Conservation (phyloP, 2,797 vertebrate species). For the Pelobates cultripes region DNA sequence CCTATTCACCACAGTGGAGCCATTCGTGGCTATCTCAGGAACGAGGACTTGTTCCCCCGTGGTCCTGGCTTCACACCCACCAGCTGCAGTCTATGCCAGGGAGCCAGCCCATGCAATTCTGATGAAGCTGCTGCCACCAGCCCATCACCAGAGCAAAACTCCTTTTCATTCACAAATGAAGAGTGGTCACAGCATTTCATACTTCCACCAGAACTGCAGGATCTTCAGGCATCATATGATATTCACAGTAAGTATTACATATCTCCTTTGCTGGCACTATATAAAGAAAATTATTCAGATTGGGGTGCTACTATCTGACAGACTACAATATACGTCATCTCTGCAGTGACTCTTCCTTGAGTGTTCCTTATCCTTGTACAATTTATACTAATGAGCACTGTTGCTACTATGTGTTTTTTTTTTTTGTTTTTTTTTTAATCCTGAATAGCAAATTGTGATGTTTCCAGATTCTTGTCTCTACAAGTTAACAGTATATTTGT, state of each 20-base stretch:
- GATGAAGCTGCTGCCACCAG: not conserved
- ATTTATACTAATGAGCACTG: too few relatives aligned
- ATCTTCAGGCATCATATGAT: conserved; percentile 47
- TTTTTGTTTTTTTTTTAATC: too few relatives aligned
- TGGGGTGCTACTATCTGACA: too few relatives aligned
- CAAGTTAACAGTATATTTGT: too few relatives aligned
- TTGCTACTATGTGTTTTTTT: too few relatives aligned
- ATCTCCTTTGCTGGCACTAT: not conserved
- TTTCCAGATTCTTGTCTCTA: too few relatives aligned
- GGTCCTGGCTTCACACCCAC: conserved; percentile 52
- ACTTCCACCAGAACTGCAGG: conserved; percentile 35
- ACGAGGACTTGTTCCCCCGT: conserved; percentile 46
- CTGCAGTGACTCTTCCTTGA: too few relatives aligned
- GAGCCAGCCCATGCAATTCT: conserved; percentile 14
- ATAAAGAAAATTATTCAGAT: too few relatives aligned
- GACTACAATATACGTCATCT: too few relatives aligned
- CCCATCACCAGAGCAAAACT: conserved; percentile 24
- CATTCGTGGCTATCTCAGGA: conserved; percentile 52
- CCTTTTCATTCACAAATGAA: not conserved
- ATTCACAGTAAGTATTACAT: conserved; percentile 54
- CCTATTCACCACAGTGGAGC: conserved; percentile 61
- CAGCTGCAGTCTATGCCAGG: conserved; percentile 46
- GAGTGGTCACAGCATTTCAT: conserved; percentile 42
- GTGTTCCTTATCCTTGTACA: too few relatives aligned
- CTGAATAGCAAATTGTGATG: too few relatives aligned